Evolutionary conservation across 92 coral and sea anemone species (phyloP).

Genomic region (Hydrozoanthus gracilis): DNA sequence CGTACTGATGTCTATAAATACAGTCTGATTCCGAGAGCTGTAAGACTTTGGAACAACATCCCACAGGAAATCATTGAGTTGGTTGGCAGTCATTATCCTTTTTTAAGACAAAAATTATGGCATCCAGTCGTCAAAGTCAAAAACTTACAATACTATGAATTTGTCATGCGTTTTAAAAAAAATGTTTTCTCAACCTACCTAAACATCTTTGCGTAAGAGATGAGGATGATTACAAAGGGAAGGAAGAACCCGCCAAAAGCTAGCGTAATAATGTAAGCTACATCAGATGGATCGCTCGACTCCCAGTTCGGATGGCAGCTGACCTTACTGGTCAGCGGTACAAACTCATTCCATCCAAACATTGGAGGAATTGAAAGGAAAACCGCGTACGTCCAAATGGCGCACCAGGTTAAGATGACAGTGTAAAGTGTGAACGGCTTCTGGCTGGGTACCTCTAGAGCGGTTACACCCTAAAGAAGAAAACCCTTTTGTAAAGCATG

Average conservation of each 20-base stretch:
- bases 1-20: no score
- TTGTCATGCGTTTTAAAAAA: no score
- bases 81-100: no score
- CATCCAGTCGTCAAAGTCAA: not conserved
- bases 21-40: no score
- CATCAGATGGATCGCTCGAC: slow-evolving; percentile 19
- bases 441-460: not conserved
- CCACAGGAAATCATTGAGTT: no score
- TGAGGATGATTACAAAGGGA: slow-evolving; percentile 47
- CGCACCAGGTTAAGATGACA: not conserved
- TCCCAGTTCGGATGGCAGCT: slow-evolving; percentile 74
- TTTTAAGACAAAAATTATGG: no score
- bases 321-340: slow-evolving; percentile 48
- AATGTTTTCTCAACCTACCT: slow-evolving; percentile 27
- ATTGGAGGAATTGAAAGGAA: slow-evolving; percentile 54
- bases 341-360: slow-evolving; percentile 67
- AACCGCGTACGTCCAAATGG: slow-evolving; percentile 14
- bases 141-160: no score
- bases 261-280: slow-evolving; percentile 50
- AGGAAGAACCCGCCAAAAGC: slow-evolving; percentile 51
- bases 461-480: slow-evolving; percentile 16
- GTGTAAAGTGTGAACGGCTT: not conserved
- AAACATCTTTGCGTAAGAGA: slow-evolving; percentile 55
- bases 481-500: not conserved
- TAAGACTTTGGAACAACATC: no score